A percentile compares a stretch with the other conserved stretches of the same genome.
Conservation (phyloP, 2,888 invertebrate species). For the Zaprionus lineosus region DNA sequence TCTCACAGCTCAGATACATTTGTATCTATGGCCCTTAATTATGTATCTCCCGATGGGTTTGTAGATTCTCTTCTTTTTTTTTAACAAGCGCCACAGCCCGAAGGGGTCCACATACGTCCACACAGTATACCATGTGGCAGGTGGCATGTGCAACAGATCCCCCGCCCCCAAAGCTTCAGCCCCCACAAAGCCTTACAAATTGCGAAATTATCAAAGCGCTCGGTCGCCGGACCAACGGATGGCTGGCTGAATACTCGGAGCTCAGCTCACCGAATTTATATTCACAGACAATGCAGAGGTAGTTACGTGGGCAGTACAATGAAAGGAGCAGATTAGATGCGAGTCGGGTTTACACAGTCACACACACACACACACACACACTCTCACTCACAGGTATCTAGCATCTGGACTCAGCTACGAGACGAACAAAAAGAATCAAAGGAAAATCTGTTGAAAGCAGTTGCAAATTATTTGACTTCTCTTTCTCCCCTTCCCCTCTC, state of each 20-base stretch:
- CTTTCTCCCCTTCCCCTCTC: background rate
- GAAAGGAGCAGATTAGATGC: conserved; percentile 9
- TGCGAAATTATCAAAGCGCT: conserved; percentile 27
- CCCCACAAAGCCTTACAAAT: conserved; percentile 38
- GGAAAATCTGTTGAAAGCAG: conserved; percentile 44
- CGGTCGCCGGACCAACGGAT: conserved; percentile 6
- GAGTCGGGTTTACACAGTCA: background rate
- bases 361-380: background rate
- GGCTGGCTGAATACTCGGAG: too few relatives aligned
- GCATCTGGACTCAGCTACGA: conserved; percentile 16
- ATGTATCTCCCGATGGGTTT: too few relatives aligned
- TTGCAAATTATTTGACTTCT: conserved; percentile 41
- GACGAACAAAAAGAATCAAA: conserved; percentile 2
- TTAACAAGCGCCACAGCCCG: too few relatives aligned
- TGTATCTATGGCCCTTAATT: conserved; percentile 28
- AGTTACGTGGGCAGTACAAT: background rate
- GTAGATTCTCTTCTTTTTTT: too few relatives aligned
- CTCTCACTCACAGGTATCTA: too few relatives aligned
- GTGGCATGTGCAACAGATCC: conserved; percentile 9
- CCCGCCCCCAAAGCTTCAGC: background rate
- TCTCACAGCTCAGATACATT: conserved; percentile 14
- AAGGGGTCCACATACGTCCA: too few relatives aligned
- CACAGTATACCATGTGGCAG: too few relatives aligned
- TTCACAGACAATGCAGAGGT: conserved; percentile 8
- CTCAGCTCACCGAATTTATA: conserved; percentile 39